Evolutionary conservation across 2,113 vertebrate species (phyloP).

Genomic region (Sturnira hondurensis): DNA sequence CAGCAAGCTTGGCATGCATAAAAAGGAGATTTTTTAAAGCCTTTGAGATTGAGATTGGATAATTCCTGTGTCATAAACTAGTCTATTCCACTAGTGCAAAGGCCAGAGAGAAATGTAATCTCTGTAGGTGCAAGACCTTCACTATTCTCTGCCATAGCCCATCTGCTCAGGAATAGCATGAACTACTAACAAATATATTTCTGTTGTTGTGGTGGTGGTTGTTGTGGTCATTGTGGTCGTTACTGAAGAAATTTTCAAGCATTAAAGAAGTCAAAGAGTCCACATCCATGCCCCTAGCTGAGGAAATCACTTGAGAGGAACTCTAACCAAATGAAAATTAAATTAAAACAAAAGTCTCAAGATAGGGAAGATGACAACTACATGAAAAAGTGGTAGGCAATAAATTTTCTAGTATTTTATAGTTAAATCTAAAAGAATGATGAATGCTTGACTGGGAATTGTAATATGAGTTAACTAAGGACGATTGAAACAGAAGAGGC

Average conservation of each 20-base stretch:
- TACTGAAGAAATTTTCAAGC: background rate
- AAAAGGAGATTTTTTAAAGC: background rate
- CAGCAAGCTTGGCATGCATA: background rate
- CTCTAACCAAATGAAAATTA: conserved; percentile 42
- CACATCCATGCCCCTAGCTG: background rate
- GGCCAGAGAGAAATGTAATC: background rate
- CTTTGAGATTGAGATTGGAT: background rate
- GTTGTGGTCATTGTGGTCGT: background rate
- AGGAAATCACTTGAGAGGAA: conserved; percentile 29
- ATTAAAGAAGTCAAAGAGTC: background rate
- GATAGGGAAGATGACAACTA: background rate
- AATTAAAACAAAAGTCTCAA: conserved; percentile 43
- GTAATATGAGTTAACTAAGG: conserved; percentile 50
- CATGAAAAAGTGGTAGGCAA: background rate
- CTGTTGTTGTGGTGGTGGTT: background rate
- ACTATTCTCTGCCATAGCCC: fast-evolving
- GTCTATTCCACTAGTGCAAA: background rate
- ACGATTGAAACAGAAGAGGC: conserved; percentile 55
- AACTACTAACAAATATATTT: background rate
- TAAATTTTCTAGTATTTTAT: background rate
- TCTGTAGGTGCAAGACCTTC: background rate
- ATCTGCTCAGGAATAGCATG: background rate
- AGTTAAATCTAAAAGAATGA: conserved; percentile 20
- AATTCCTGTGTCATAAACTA: background rate
- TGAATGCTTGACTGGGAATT: conserved; percentile 51